Evolutionary conservation across 2,888 invertebrate genomes (phyloP).

Genomic region (Drosophila greeni): DNA sequence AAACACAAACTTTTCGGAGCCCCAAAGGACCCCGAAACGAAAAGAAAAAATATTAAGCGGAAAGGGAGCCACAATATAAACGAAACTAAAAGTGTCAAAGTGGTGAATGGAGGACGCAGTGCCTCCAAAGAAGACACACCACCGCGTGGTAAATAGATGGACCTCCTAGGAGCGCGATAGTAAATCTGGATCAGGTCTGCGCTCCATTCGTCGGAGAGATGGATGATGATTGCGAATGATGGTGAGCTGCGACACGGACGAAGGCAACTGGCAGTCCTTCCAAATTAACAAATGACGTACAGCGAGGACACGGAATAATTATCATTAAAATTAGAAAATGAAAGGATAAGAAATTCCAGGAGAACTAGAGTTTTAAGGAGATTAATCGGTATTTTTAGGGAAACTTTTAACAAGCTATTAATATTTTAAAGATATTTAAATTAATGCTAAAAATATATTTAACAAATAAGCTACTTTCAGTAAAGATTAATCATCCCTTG

Average conservation of each 20-base stretch:
- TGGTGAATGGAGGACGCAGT: constrained; percentile 54
- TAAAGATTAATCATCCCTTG: not conserved
- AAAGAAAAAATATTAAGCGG: constrained; percentile 23
- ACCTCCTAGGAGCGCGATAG: constrained; percentile 38
- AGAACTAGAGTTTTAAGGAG: not conserved
- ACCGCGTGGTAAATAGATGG: constrained; percentile 25
- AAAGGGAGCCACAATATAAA: constrained; percentile 40
- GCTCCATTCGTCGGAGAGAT: constrained; percentile 20
- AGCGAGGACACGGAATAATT: not conserved
- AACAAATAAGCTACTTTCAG: not conserved
- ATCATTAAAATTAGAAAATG: not conserved
- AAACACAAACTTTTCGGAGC: constrained; percentile 56
- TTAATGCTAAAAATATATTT: not conserved
- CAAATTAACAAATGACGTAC: not conserved
- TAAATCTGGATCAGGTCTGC: constrained; percentile 50
- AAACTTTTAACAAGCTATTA: not conserved
- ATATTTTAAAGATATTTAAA: too few species aligned
- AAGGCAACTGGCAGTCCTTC: not conserved
- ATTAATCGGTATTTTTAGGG: not conserved
- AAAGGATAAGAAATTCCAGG: not conserved
- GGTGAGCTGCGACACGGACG: not conserved
- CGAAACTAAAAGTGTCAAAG: constrained; percentile 71
- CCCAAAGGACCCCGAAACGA: constrained; percentile 22
- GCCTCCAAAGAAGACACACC: constrained; percentile 17
- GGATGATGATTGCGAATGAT: constrained; percentile 31